Conservation (phyloP, 2,113 vertebrate species). For the Calonectris borealis region DNA sequence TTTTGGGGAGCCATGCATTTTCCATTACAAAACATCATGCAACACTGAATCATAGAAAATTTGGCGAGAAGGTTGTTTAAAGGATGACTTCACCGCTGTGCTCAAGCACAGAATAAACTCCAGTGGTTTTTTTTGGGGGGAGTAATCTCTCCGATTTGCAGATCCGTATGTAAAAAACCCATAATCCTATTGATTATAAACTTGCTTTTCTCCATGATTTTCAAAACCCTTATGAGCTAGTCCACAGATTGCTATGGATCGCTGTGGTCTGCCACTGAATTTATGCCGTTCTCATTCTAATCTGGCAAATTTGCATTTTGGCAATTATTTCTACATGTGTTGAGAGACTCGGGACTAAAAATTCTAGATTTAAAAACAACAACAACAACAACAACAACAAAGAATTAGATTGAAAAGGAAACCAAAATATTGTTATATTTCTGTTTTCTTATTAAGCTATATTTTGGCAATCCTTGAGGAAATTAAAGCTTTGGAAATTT, state of each 20-base stretch:
- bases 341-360: conserved; percentile 6
- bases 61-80: not conserved
- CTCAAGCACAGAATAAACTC: not conserved
- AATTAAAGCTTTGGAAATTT: conserved; percentile 50
- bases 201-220: not conserved
- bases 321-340: conserved; percentile 9
- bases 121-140: rapidly evolving
- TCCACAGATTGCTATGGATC: not conserved
- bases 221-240: not conserved
- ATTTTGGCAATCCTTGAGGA: conserved; percentile 37
- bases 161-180: not conserved
- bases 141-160: not conserved
- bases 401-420: conserved; percentile 34
- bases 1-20: not conserved
- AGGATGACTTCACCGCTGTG: not conserved
- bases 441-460: conserved; percentile 56
- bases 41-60: not conserved
- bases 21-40: not conserved
- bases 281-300: not conserved
- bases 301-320: conserved; percentile 26
- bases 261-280: not conserved
- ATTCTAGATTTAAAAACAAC: not conserved
- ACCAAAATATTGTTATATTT: conserved; percentile 37
- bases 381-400: not conserved
- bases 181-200: not conserved